Evolutionary conservation across 2,888 invertebrate genomes (phyloP), one percentile per base, ranked within the genome.

Genomic region (Opisthograptis luteolata): DNA sequence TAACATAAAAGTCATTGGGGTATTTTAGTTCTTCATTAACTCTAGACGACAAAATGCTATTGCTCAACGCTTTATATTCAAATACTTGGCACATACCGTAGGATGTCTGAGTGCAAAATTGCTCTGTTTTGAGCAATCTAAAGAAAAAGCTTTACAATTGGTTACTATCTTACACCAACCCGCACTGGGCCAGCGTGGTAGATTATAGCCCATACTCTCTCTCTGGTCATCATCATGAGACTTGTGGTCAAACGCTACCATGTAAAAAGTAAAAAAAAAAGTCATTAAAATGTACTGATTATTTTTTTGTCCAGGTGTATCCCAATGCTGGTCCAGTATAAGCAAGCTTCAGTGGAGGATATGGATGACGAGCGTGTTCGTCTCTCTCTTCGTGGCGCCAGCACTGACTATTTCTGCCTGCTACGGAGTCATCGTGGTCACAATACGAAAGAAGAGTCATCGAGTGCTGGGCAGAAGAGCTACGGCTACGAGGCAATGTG

Each of bases 241-340:
- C n/a, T n/a, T n/a, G n/a, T n/a, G n/a, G n/a, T n/a, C n/a, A n/a
- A n/a, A n/a, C n/a, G n/a, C n/a, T n/a, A n/a, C n/a, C n/a, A n/a
- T n/a, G n/a, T n/a, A n/a, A n/a, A n/a, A n/a, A n/a, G n/a, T n/a
- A n/a, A n/a, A n/a, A n/a, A n/a, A n/a, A n/a, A n/a, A n/a, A n/a
- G n/a, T n/a, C n/a, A n/a, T n/a, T 25, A 37, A 19, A 27, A 39
- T 15, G 14, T 4, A 7, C 20, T 2, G 3, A 1, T 32, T 24
- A 41, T 12, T 52, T 48, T 14, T 35, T 19, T 12, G 4, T 10
- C 6, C 55, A 94, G 94, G 93, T 1, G 93, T 93, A 65, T 91
- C 93, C 0, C 97, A 97, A 81, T 97, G 97, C 80, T 97, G 97
- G 97, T 96, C 97, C 15, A 95, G 96, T 40, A 91, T 97, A 60